These are phyloP conservation scores for Crepidodera aurea DNA, from an alignment of 2,888 invertebrate species.

Conservation along the genomic window DNA sequence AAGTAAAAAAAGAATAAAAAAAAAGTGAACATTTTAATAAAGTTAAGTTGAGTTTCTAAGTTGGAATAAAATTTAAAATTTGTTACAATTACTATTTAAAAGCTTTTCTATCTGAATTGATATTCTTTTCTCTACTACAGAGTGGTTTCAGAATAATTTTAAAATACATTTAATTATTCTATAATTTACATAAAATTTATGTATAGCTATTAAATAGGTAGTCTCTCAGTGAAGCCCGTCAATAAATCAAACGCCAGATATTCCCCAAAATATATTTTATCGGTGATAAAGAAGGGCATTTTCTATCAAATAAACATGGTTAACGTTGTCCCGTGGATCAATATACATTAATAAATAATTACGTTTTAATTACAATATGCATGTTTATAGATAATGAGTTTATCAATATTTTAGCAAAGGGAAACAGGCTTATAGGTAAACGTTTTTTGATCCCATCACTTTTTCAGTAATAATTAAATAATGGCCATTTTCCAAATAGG, in stretches of 20 bases:
- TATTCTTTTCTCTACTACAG: no score
- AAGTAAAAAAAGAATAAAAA: no score
- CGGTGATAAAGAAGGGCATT: neutral
- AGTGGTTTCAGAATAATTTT: no score
- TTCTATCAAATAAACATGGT: neutral
- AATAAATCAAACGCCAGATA: neutral
- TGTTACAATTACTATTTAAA: no score
- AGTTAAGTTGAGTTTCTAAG: no score
- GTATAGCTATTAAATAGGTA: no score
- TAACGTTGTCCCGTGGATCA: neutral
- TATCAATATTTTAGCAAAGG: slow-evolving; percentile 11
- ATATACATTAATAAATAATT: slow-evolving; percentile 20
- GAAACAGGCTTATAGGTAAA: neutral
- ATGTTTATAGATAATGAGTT: slow-evolving; percentile 20
- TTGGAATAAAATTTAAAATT: no score
- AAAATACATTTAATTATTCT: no score
- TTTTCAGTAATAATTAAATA: slow-evolving; percentile 5
- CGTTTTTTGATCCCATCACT: neutral
- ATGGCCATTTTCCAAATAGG: neutral
- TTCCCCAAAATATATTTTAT: neutral
- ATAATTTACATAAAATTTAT: no score
- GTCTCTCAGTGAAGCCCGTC: no score
- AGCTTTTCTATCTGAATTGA: no score
- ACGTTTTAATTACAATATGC: slow-evolving; percentile 17
- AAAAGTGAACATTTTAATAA: no score